A percentile compares a stretch with the other conserved stretches of the same genome.
phyloP scores from a whole-genome alignment of 2,113 vertebrate species.

The Tenrec ecaudatus region DNA sequence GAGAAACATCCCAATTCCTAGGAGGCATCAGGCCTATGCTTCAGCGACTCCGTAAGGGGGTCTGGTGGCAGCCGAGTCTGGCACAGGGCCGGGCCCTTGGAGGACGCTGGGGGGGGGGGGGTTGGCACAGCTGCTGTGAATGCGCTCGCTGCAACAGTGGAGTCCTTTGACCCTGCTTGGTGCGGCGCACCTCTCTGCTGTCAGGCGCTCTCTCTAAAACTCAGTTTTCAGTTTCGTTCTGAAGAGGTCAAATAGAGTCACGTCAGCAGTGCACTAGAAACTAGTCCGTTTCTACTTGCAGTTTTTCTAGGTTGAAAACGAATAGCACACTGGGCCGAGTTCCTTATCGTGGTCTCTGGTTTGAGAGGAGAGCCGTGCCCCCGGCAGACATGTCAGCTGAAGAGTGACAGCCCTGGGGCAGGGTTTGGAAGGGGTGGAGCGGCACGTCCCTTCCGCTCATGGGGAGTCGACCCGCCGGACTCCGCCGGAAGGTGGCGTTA shows the following conservation, averaged over 20 bases:
- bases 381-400: conserved; percentile 44
- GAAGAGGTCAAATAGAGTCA: background rate
- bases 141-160: background rate
- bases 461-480: conserved; percentile 31
- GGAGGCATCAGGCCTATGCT: background rate
- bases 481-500: conserved; percentile 71
- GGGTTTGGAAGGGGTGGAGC: background rate
- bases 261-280: conserved; percentile 22
- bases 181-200: background rate
- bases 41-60: background rate
- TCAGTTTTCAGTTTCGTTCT: conserved; percentile 27
- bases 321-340: background rate
- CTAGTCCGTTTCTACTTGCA: background rate
- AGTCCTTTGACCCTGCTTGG: background rate
- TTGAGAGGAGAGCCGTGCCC: conserved; percentile 61
- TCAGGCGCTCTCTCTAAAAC: conserved; percentile 1
- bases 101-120: background rate
- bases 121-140: background rate
- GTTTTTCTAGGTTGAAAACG: conserved; percentile 54
- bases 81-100: background rate
- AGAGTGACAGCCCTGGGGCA: conserved; percentile 32
- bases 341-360: conserved; percentile 39
- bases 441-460: conserved; percentile 8
- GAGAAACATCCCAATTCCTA: background rate
- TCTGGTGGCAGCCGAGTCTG: background rate